Percentiles rank a stretch among this genome's conserved stretches.
These are phyloP conservation scores for Urosaurus nigricauda DNA, from an alignment of 2,797 vertebrate species.

Conservation along the genomic window DNA sequence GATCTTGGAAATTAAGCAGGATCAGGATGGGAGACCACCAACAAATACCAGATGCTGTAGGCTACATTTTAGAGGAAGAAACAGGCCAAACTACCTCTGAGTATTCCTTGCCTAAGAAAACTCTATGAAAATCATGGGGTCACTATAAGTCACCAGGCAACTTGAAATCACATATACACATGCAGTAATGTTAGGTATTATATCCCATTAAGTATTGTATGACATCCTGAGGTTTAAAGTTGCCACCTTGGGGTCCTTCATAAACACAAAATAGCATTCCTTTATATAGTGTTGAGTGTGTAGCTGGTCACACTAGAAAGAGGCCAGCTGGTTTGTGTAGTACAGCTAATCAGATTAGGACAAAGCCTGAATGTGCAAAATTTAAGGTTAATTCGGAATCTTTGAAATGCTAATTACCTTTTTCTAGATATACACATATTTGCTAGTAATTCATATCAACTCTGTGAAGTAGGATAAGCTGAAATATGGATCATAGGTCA, in stretches of 20 bases:
- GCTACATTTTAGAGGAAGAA: too few species aligned
- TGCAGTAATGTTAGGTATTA: background rate
- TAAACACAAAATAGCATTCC: background rate
- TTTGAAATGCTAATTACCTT: background rate
- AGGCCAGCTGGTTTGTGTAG: background rate
- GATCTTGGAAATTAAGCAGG: too few species aligned
- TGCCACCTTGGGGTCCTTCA: background rate
- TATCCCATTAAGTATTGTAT: background rate
- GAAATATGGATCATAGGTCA: background rate
- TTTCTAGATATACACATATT: background rate
- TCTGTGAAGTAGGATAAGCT: background rate
- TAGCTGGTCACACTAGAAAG: background rate
- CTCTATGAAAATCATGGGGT: too few species aligned
- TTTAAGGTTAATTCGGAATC: background rate
- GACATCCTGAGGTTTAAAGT: background rate
- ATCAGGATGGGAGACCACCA: too few species aligned
- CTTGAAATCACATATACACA: too few species aligned
- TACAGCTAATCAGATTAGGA: background rate
- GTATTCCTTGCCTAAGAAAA: too few species aligned
- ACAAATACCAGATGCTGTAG: too few species aligned
- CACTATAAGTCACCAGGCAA: too few species aligned
- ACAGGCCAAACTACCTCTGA: too few species aligned
- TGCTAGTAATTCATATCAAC: background rate
- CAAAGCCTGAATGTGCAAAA: background rate
- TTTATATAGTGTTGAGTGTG: background rate